Evolutionary conservation across 2,113 vertebrate genomes (phyloP), one percentile per base, ranked within the genome.

Genomic region (Engraulis encrasicolus): DNA sequence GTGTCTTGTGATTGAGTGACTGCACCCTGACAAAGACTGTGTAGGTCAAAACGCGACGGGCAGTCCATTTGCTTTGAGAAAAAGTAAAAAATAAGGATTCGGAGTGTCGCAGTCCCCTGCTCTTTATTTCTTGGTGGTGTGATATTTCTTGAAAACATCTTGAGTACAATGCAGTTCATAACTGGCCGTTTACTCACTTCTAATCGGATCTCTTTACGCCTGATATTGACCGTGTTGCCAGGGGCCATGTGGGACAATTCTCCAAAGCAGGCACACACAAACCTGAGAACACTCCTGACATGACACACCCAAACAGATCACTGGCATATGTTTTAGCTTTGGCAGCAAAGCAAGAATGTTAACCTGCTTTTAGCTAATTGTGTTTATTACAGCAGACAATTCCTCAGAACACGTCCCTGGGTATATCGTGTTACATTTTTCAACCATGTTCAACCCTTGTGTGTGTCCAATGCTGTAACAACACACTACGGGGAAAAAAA

Each of bases 321-420:
- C 93, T 85, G 0, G 18, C 66, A 34, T 45, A 45, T 78, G 50
- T 79, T 20, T 82, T 11, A 52, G 17, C 17, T 66, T 49, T 81
- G 27, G 2, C 48, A 58, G 52, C 27, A 79, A 74, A 17, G 40
- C 54, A 27, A 71, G 61, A 71, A 71, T 71, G 61, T 71, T 5
- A n/a, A 61, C 79, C 48, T 20, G 50, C 81, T 38, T 78, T 71
- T 66, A 58, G 38, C 40, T 78, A 71, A 66, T n/a, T 78, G 34
- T 40, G 34, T 81, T 31, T 27, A 36, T 36, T 50, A 5, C 34
- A 34, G 48, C 34, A 36, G 15, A 12, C 27, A 52, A 17, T 1
- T 27, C 2, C 2, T n/a, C 9, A 31, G 15, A 27, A 71, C 61
- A 31, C 31, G 61, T 71, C 61, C 23, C 27, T 66, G 15, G 14